phyloP scores from a whole-genome alignment of 1,140 invertebrate species.

The Telenomus remus region DNA sequence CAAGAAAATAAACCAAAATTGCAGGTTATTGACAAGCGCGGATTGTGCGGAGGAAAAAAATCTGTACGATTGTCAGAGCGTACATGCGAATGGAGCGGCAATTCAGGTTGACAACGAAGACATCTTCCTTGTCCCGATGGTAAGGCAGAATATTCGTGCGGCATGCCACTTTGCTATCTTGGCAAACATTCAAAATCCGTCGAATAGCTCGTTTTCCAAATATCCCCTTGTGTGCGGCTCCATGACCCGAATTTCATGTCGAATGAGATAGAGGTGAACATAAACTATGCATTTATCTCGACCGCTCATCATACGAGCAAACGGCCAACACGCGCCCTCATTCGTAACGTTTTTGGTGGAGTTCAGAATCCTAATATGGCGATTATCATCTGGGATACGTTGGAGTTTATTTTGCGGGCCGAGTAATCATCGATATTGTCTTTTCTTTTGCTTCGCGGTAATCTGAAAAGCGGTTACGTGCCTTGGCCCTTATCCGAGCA shows the following conservation, averaged over 20 bases:
- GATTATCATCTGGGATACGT: constrained; percentile 18
- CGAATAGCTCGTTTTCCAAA: constrained; percentile 52
- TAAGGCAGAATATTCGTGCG: constrained; percentile 25
- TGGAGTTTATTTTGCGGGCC: neutral
- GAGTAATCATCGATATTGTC: constrained; percentile 15
- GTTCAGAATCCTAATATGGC: constrained; percentile 34
- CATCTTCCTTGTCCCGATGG: constrained; percentile 29
- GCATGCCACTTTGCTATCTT: constrained; percentile 38
- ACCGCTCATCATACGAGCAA: constrained; percentile 32
- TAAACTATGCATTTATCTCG: constrained; percentile 47
- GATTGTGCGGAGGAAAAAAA: neutral
- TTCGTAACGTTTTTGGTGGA: constrained; percentile 35
- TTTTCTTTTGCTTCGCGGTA: constrained; percentile 24
- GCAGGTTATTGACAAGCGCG: no score
- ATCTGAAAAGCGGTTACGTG: constrained; percentile 42
- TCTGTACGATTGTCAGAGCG: no score
- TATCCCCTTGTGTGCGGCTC: constrained; percentile 39
- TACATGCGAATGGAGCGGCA: constrained; percentile 23
- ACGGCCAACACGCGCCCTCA: constrained; percentile 15
- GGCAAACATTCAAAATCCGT: constrained; percentile 46
- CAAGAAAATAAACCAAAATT: no score
- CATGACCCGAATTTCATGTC: constrained; percentile 43
- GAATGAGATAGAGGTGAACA: constrained; percentile 34
- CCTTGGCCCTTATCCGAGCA: constrained; percentile 40
- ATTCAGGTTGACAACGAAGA: constrained; percentile 24